Percentiles rank a stretch among this genome's conserved stretches.
Conservation (phyloP, 2,113 vertebrate species). For the Dasyprocta punctata region DNA sequence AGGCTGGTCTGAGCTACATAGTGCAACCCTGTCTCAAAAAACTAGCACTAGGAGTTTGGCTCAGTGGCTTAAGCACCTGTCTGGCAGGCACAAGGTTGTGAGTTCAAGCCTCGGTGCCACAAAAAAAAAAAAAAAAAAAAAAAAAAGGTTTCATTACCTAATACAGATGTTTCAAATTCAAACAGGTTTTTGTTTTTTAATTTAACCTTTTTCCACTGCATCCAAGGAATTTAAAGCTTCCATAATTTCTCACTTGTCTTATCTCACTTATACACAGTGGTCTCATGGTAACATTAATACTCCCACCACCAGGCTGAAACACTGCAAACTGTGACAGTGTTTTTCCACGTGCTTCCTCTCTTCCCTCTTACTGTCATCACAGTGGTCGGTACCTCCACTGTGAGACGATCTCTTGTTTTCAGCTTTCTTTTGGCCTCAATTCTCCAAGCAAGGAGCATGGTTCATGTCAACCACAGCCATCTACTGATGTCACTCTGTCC, state of each 20-base stretch:
- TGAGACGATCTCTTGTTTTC: neutral
- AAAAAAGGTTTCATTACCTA: neutral
- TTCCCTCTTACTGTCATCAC: neutral
- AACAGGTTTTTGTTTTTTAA: neutral
- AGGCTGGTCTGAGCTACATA: too few species aligned
- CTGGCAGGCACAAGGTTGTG: too few species aligned
- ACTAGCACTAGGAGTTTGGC: too few species aligned
- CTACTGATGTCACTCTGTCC: neutral
- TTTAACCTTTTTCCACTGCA: neutral
- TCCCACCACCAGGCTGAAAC: too few species aligned
- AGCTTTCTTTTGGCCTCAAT: neutral
- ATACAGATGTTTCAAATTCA: neutral
- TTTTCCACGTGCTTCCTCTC: neutral
- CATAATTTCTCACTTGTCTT: neutral
- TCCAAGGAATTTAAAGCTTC: neutral
- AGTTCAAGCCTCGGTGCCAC: too few species aligned
- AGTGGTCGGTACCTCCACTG: rapidly evolving
- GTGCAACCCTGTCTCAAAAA: too few species aligned
- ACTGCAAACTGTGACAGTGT: neutral
- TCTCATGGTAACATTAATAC: too few species aligned
- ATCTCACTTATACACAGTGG: too few species aligned
- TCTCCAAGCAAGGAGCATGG: neutral
- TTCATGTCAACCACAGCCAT: neutral
- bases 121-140: too few species aligned
- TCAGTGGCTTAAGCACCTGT: too few species aligned